Evolutionary conservation across 2,888 invertebrate genomes (phyloP).

Genomic region (Endomychus coccineus): DNA sequence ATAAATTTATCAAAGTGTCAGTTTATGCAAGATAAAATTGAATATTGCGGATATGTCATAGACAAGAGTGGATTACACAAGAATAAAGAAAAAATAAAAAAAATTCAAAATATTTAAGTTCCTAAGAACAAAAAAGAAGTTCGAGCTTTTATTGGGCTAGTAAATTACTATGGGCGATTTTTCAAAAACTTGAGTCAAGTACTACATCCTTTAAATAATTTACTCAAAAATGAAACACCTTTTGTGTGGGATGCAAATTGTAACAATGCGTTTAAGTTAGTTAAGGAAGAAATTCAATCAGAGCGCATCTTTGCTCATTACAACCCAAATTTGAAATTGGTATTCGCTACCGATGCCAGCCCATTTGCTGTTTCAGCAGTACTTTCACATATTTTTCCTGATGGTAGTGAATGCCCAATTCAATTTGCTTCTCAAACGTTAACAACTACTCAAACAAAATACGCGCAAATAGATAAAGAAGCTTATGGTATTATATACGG

Average conservation of each 20-base stretch:
- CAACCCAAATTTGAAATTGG: conserved; percentile 24
- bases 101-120: background rate
- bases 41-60: conserved; percentile 28
- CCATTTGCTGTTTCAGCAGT: conserved; percentile 30
- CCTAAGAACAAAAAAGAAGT: conserved; percentile 27
- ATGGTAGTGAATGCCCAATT: too few relatives aligned
- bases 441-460: too few relatives aligned
- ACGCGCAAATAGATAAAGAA: too few relatives aligned
- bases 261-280: conserved; percentile 19
- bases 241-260: background rate
- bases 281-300: background rate
- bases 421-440: too few relatives aligned
- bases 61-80: conserved; percentile 29
- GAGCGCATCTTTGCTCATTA: conserved; percentile 21
- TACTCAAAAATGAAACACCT: conserved; percentile 14
- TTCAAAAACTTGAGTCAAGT: conserved; percentile 26
- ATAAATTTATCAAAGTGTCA: conserved; percentile 20
- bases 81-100: conserved; percentile 25
- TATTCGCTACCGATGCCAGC: conserved; percentile 28
- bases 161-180: conserved; percentile 24
- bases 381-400: too few relatives aligned
- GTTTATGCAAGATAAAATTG: conserved; percentile 20
- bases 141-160: conserved; percentile 29
- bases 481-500: too few relatives aligned
- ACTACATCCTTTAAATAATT: conserved; percentile 23